Percentiles rank a stretch among this genome's conserved stretches.
Evolutionary conservation across 2,113 vertebrate species (phyloP).

Genomic region (Plectropomus leopardus): DNA sequence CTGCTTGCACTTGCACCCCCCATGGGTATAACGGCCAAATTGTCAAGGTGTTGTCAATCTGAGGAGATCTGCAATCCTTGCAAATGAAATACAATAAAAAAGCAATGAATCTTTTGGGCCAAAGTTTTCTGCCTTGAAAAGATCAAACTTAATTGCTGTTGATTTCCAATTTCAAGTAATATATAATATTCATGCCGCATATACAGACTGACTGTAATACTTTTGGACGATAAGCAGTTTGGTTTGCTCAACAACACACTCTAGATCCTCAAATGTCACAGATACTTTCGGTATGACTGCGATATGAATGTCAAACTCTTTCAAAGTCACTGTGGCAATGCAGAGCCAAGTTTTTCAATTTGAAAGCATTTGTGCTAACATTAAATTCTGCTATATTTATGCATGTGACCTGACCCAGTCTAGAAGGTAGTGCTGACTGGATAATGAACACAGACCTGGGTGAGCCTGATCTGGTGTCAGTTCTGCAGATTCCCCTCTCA

Average conservation of each 20-base stretch:
- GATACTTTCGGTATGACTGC: background rate
- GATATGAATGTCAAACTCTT: conserved; percentile 7
- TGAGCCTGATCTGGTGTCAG: conserved; percentile 21
- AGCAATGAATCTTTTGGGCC: background rate
- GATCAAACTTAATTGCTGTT: conserved; percentile 4
- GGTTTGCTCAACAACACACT: background rate
- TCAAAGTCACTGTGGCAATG: background rate
- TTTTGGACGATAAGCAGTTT: background rate
- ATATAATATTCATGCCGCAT: background rate
- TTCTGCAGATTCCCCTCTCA: background rate
- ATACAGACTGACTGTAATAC: background rate
- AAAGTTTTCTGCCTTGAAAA: background rate
- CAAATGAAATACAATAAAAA: background rate
- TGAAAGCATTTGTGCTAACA: background rate
- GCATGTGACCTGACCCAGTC: conserved; percentile 26
- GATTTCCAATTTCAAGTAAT: background rate
- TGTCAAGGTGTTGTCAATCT: background rate
- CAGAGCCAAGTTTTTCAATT: background rate
- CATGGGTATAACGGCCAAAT: background rate
- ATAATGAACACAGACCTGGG: conserved; percentile 40
- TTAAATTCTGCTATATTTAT: conserved; percentile 30
- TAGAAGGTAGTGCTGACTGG: conserved; percentile 25
- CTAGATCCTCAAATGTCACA: conserved; percentile 5
- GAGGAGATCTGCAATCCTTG: background rate
- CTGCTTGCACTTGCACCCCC: too few relatives aligned